A percentile compares a stretch with the other conserved stretches of the same genome.
Evolutionary conservation across 2,888 invertebrate species (phyloP).

Genomic region (Drepana falcataria): DNA sequence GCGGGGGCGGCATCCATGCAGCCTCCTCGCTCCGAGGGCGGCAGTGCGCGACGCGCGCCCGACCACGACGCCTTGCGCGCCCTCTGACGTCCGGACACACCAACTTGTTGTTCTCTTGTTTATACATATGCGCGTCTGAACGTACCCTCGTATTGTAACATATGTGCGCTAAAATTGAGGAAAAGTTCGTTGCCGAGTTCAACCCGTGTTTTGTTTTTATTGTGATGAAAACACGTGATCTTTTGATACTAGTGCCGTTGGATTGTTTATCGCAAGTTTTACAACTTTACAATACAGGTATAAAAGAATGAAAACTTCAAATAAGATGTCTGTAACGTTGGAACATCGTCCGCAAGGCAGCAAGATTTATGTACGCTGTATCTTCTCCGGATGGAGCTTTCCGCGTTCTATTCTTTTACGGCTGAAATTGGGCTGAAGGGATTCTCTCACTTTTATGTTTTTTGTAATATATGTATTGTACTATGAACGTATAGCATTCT

Average conservation of each 20-base stretch:
- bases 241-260: background rate
- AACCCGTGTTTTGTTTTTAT: background rate
- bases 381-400: slow-evolving; percentile 51
- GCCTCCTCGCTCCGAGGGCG: slow-evolving; percentile 50
- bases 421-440: slow-evolving; percentile 49
- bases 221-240: background rate
- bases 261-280: background rate
- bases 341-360: slow-evolving; percentile 56
- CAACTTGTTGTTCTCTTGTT: slow-evolving; percentile 21
- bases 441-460: slow-evolving; percentile 51
- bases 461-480: slow-evolving; percentile 39
- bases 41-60: slow-evolving; percentile 65
- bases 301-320: slow-evolving; percentile 38
- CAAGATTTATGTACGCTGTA: slow-evolving; percentile 64
- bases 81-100: slow-evolving; percentile 8
- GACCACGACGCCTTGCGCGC: slow-evolving; percentile 27
- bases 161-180: background rate
- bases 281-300: background rate
- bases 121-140: slow-evolving; percentile 7
- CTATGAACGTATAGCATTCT: background rate
- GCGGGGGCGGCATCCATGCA: slow-evolving; percentile 66
- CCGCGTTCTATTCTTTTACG: slow-evolving; percentile 51
- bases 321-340: slow-evolving; percentile 38
- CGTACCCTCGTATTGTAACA: background rate
- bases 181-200: background rate